Conservation (phyloP, 2,888 invertebrate genomes). For the Lepidochrysops patricia region DNA sequence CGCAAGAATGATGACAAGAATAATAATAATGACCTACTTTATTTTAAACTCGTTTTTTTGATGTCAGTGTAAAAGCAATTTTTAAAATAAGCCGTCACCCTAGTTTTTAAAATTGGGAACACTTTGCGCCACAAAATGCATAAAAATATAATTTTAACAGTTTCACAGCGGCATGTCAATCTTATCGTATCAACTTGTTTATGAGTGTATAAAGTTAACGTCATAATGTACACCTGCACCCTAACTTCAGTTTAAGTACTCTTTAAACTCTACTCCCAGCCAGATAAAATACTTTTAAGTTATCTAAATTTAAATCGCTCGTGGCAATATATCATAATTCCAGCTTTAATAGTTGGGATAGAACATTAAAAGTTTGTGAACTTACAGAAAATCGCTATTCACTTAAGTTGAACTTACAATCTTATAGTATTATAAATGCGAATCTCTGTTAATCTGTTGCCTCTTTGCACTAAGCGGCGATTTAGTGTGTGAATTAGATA, state of each 20-base stretch:
- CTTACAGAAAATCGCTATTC: neutral
- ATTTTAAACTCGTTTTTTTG: neutral
- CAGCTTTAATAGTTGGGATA: neutral
- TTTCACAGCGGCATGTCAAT: neutral
- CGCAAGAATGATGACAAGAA: too few species aligned
- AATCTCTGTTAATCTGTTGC: too few species aligned
- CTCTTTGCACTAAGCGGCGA: too few species aligned
- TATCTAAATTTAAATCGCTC: neutral
- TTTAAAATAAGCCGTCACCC: neutral
- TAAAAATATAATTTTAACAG: constrained; percentile 7
- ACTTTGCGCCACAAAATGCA: constrained; percentile 2
- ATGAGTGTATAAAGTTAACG: constrained; percentile 10
- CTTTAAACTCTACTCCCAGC: neutral
- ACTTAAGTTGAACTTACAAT: neutral
- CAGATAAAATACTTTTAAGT: constrained; percentile 1
- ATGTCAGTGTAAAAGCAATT: neutral
- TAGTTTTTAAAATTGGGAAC: constrained; percentile 1
- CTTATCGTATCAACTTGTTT: constrained; percentile 5
- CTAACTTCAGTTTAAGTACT: constrained; percentile 4
- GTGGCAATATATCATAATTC: neutral
- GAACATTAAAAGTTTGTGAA: neutral
- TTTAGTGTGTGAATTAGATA: too few species aligned
- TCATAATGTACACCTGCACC: constrained; percentile 8
- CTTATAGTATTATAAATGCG: too few species aligned
- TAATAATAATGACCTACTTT: neutral